Percentiles rank a stretch among this genome's conserved stretches.
These are phyloP conservation scores for Leptoclinus maculatus DNA, from an alignment of 2,797 vertebrate genomes.

Conservation along the genomic window DNA sequence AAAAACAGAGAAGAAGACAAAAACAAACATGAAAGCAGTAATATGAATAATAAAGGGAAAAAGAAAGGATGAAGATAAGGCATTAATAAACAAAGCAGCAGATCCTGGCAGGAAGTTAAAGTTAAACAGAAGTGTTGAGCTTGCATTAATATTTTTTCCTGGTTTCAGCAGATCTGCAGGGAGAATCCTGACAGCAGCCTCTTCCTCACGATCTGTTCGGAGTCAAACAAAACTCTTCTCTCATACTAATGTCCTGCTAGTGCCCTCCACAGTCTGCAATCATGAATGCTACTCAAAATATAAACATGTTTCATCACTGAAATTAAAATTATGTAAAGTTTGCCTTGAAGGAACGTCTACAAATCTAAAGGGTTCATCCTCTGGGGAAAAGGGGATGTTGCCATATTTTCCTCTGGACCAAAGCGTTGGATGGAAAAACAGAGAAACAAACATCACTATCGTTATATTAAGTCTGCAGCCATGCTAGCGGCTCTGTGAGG, in stretches of 20 bases:
- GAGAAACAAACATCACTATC: no score
- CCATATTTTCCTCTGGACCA: no score
- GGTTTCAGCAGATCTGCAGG: conserved; percentile 33
- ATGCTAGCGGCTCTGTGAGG: no score
- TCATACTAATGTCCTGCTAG: not conserved
- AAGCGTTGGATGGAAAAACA: no score
- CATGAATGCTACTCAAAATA: no score
- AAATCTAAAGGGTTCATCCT: no score
- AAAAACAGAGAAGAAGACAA: not conserved
- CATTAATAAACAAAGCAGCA: conserved; percentile 28
- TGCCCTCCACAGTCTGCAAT: not conserved
- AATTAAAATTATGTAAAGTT: not conserved
- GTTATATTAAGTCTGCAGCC: no score
- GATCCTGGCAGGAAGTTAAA: not conserved
- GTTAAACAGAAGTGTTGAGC: conserved; percentile 22
- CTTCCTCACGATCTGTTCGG: not conserved
- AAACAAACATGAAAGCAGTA: not conserved
- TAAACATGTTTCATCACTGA: not conserved
- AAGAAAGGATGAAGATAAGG: conserved; percentile 1
- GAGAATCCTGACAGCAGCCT: conserved; percentile 15
- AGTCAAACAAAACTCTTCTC: not conserved
- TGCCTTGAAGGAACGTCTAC: not conserved
- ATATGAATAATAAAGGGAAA: not conserved
- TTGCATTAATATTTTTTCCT: conserved; percentile 7
- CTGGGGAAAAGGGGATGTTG: no score